These are phyloP conservation scores for Hycleus phaleratus DNA, from an alignment of 1,140 invertebrate species.

Conservation along the genomic window DNA sequence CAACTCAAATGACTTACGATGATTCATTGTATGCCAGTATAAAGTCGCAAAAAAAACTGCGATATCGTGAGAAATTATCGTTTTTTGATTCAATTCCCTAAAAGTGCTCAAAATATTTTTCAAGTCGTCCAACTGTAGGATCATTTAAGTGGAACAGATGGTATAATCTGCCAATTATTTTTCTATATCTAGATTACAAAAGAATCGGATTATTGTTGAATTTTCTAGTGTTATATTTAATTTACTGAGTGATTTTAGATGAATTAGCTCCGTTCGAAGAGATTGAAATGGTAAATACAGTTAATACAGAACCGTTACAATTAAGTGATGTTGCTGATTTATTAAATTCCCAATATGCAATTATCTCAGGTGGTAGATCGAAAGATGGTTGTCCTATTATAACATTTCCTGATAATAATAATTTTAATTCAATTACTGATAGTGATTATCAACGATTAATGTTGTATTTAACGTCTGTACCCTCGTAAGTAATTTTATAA, in stretches of 20 bases:
- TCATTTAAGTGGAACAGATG: too few species aligned
- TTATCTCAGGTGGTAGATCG: slow-evolving; percentile 86
- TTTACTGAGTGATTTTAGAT: slow-evolving; percentile 3
- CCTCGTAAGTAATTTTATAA: slow-evolving; percentile 61
- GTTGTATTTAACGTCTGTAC: slow-evolving; percentile 88
- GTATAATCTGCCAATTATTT: too few species aligned
- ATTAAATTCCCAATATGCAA: slow-evolving; percentile 76
- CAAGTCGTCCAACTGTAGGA: too few species aligned
- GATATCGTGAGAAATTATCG: too few species aligned
- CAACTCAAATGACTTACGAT: too few species aligned
- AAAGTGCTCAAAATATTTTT: too few species aligned
- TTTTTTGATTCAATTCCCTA: too few species aligned
- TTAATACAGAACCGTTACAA: slow-evolving; percentile 46
- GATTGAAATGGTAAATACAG: slow-evolving; percentile 32
- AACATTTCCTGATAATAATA: slow-evolving; percentile 87
- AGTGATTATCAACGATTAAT: slow-evolving; percentile 86
- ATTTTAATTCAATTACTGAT: slow-evolving; percentile 74
- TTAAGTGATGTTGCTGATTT: slow-evolving; percentile 77
- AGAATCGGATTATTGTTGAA: too few species aligned
- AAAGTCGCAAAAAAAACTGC: too few species aligned
- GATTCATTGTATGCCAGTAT: too few species aligned
- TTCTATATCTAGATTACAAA: too few species aligned
- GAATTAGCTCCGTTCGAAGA: slow-evolving; percentile 24
- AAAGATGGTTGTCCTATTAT: slow-evolving; percentile 85
- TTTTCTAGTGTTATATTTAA: too few species aligned